Evolutionary conservation across 2,113 vertebrate genomes (phyloP).

Genomic region (Fregetta grallaria): DNA sequence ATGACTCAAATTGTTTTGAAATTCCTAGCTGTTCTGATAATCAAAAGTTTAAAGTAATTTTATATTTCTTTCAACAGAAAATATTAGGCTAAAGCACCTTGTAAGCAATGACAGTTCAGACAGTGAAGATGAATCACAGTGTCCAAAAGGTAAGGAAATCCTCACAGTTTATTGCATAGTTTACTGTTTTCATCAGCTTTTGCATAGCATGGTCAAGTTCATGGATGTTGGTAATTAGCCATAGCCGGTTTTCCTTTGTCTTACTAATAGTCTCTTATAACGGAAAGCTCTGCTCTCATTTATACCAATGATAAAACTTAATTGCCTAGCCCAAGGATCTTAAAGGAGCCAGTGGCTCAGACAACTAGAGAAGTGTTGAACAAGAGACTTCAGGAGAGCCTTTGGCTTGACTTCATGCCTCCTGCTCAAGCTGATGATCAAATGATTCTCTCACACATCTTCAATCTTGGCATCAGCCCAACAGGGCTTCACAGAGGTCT

Average conservation of each 20-base stretch:
- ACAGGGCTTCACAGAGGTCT: not conserved
- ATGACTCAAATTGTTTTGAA: not conserved
- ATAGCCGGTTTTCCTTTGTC: not conserved
- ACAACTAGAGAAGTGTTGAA: not conserved
- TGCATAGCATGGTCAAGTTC: not conserved
- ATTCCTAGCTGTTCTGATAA: not conserved
- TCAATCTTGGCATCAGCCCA: not conserved
- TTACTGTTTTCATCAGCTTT: not conserved
- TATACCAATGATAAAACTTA: not conserved
- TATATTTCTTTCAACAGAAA: slow-evolving; percentile 79
- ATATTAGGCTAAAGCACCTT: slow-evolving; percentile 89
- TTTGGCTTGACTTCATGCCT: not conserved
- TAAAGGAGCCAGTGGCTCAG: not conserved
- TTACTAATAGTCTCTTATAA: not conserved
- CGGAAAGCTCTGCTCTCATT: not conserved
- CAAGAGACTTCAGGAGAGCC: not conserved
- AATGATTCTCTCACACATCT: not conserved
- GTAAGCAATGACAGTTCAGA: slow-evolving; percentile 88
- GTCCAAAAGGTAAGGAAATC: slow-evolving; percentile 81
- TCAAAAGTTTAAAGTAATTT: not conserved
- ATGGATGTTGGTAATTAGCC: not conserved
- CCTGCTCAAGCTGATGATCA: not conserved
- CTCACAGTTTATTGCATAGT: not conserved
- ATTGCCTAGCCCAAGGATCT: not conserved
- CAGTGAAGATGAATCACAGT: slow-evolving; percentile 86